Base-by-base conservation (phyloP, 2,888 invertebrate genomes). In the Volucella bombylans region DNA sequence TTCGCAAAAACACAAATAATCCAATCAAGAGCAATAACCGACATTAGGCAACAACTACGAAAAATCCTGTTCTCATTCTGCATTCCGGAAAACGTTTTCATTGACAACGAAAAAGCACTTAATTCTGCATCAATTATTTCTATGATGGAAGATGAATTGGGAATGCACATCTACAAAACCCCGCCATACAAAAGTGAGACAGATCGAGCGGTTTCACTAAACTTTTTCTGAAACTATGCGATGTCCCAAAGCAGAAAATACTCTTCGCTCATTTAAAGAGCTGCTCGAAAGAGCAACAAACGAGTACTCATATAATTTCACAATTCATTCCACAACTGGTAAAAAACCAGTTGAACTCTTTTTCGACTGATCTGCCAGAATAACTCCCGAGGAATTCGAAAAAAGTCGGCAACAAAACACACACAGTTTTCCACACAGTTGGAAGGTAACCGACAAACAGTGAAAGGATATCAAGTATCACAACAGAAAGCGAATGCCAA, bases 1-100 rank as follows among this genome's bases (percentile, higher is more conserved):
- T 73, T 55, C 55, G 64, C 47, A 14, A 45, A 64, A 64, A 54
- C 73, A 8, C 49, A 8, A 49, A 64, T 47, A 31, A 64, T 64
- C 31, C 49, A 49, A 62, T 62, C 62, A 4, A 43, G 62, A 45
- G 43, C 62, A 9, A 18, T 45, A 45, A 45, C 43, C 10, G 18
- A 43, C 18, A 62, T 45, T 45, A 43, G 23, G 18, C 62, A 23
- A n/a, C 23, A 39, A 2, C 18, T 18, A 1, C 18, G 18, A 18
- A 2, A 18, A 18, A 18, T 18, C 2, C 2, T 2, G 18, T 18
- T 18, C 18, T 18, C 18, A 18, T 18, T 18, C 18, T 18, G 18
- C 2, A 2, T 18, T 2, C 18, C 18, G 2, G 18, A 18, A 18
- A 18, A 18, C 2, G 18, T 18, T 1, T 1, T 18, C 18, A 18